Evolutionary conservation across 2,888 invertebrate genomes (phyloP).

Genomic region (Fragum sueziense): DNA sequence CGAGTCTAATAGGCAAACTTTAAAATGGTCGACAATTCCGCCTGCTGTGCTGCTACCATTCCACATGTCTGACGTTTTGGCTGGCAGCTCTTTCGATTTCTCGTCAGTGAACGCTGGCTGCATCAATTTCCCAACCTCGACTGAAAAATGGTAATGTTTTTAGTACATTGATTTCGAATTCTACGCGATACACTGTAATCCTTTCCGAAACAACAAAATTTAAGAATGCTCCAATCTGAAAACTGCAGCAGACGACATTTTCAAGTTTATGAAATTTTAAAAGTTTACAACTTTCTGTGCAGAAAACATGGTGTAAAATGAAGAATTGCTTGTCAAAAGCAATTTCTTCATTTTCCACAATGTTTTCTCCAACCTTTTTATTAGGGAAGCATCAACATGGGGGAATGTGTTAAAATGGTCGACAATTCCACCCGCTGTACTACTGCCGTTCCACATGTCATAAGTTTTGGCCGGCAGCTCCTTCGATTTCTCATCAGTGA

Average conservation of each 20-base stretch:
- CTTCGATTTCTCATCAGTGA: conserved; percentile 3
- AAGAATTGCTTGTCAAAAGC: too few relatives aligned
- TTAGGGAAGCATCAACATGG: too few relatives aligned
- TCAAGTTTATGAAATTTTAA: too few relatives aligned
- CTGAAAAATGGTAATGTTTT: background rate
- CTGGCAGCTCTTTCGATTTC: background rate
- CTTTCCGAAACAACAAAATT: too few relatives aligned
- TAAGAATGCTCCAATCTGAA: too few relatives aligned
- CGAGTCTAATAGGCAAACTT: conserved; percentile 31
- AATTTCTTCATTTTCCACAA: too few relatives aligned
- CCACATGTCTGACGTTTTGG: background rate
- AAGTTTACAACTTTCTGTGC: too few relatives aligned
- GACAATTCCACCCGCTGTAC: conserved; percentile 43
- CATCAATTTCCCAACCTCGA: conserved; percentile 20
- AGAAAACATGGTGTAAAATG: too few relatives aligned
- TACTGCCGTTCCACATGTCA: conserved; percentile 14
- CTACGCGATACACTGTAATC: too few relatives aligned
- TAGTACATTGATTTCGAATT: too few relatives aligned
- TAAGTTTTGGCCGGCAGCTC: background rate
- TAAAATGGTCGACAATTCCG: conserved; percentile 51
- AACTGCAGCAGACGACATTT: too few relatives aligned
- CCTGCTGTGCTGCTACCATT: conserved; percentile 33
- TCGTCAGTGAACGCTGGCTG: conserved; percentile 9
- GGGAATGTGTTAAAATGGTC: conserved; percentile 57
- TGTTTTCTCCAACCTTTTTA: too few relatives aligned